Conservation (phyloP, 2,888 invertebrate genomes). For the Drosophila differens region DNA sequence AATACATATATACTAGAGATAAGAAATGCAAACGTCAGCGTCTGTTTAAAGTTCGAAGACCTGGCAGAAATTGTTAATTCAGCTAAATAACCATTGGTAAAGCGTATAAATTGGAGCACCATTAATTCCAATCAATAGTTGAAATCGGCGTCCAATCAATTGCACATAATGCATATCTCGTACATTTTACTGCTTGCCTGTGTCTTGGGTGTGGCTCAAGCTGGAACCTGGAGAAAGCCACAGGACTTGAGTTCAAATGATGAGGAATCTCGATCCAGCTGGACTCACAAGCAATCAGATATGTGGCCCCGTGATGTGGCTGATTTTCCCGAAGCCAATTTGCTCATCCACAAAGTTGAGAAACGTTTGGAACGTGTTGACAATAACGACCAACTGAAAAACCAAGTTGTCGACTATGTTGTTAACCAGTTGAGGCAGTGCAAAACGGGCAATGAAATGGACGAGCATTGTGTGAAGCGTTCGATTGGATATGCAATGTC, state of each 20-base stretch:
- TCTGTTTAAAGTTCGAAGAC: constrained; percentile 26
- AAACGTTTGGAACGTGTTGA: constrained; percentile 53
- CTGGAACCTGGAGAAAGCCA: constrained; percentile 30
- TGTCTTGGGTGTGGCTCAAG: constrained; percentile 39
- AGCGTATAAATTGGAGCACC: constrained; percentile 33
- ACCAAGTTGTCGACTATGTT: constrained; percentile 47
- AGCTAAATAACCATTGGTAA: constrained; percentile 15
- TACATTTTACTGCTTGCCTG: constrained; percentile 32
- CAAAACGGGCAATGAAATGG: constrained; percentile 43
- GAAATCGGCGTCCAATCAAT: background rate
- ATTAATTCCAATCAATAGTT: constrained; percentile 5
- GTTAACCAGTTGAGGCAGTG: constrained; percentile 45
- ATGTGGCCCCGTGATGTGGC: constrained; percentile 67
- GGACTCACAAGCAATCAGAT: constrained; percentile 41
- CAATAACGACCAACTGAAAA: constrained; percentile 16
- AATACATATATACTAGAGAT: constrained; percentile 10
- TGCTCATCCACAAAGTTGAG: constrained; percentile 68
- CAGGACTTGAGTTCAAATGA: constrained; percentile 21
- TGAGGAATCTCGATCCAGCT: constrained; percentile 27
- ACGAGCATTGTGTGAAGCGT: constrained; percentile 62
- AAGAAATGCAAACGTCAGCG: constrained; percentile 18
- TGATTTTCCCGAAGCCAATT: constrained; percentile 50
- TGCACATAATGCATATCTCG: constrained; percentile 33
- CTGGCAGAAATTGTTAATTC: constrained; percentile 5
- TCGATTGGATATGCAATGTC: constrained; percentile 67